Conservation (phyloP, 2,797 vertebrate genomes). For the Lophotriccus pileatus region DNA sequence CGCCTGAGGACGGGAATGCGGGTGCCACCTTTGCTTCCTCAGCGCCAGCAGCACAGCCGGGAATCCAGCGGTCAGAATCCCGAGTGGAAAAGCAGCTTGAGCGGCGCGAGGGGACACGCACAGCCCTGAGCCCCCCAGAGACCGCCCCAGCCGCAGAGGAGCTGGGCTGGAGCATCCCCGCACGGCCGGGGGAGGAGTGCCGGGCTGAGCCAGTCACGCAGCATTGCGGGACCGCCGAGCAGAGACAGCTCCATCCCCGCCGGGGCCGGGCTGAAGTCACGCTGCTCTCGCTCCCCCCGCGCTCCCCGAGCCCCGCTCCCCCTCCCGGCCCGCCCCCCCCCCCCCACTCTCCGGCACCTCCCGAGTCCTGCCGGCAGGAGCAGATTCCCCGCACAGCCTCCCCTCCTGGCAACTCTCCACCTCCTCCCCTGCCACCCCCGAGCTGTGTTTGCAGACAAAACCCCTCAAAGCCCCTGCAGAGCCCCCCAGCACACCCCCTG, state of each 20-base stretch:
- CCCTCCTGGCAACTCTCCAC: neutral
- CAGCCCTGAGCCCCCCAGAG: neutral
- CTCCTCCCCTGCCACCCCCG: accelerated
- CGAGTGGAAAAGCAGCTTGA: neutral
- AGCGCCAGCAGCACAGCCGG: accelerated
- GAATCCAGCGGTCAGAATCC: neutral
- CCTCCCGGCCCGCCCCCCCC: neutral
- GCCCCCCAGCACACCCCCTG: neutral
- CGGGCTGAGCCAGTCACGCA: neutral
- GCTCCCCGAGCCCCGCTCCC: neutral
- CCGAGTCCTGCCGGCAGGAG: neutral
- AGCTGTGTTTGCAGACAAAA: neutral
- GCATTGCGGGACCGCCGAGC: neutral
- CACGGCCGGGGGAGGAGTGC: neutral
- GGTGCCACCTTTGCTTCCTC: neutral
- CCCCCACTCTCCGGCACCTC: neutral
- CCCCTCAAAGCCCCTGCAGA: neutral
- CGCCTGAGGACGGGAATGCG: accelerated
- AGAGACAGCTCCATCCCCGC: neutral
- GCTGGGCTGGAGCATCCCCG: neutral
- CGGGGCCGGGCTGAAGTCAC: neutral
- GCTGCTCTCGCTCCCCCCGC: neutral
- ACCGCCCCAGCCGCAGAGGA: neutral
- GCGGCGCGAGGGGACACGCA: neutral
- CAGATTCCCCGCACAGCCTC: neutral